A percentile compares a stretch with the other conserved stretches of the same genome.
Conservation (phyloP, 64 coral and sea anemone species). For the Montipora cactus region DNA sequence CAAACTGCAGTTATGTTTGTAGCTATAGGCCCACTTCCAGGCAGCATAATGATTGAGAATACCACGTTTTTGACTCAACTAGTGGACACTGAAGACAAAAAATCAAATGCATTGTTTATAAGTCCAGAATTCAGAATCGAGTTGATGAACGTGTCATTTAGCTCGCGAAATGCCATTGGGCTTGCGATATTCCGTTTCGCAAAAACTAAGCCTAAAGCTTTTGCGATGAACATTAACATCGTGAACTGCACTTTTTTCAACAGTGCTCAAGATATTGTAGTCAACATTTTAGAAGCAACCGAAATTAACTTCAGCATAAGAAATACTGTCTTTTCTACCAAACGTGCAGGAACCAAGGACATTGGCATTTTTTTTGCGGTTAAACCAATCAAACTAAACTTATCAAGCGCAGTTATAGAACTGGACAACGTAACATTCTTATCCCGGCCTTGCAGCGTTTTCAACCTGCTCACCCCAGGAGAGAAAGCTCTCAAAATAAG, state of each 20-base stretch:
- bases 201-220: not conserved
- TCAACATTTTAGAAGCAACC: not conserved
- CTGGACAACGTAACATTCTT: conserved; percentile 14
- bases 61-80: not conserved
- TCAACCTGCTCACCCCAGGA: not conserved
- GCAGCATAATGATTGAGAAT: not conserved
- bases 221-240: not conserved
- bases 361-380: not conserved
- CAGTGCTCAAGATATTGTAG: conserved; percentile 1
- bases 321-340: not conserved
- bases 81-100: not conserved
- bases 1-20: not conserved
- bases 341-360: not conserved
- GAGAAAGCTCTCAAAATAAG: not conserved
- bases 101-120: not conserved
- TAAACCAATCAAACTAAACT: not conserved
- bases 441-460: not conserved
- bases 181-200: not conserved
- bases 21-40: not conserved
- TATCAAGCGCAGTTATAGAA: not conserved
- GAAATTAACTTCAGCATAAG: not conserved
- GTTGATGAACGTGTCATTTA: not conserved
- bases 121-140: not conserved
- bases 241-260: not conserved
- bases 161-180: not conserved